Base-by-base conservation (phyloP, 2,888 invertebrate genomes). In the Gerris lacustris region DNA sequence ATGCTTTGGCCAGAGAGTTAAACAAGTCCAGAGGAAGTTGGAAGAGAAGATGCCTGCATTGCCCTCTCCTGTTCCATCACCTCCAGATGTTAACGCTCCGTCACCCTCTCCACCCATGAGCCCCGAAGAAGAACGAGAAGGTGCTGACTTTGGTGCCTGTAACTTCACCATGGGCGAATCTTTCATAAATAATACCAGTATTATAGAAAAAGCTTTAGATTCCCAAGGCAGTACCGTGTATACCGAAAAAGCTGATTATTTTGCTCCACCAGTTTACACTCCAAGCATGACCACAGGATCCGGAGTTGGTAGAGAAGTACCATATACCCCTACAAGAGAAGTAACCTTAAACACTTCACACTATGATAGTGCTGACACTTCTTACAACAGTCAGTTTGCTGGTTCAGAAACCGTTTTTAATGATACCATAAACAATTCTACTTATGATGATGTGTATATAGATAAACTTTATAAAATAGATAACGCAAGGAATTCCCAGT, bases 1-100 rank as follows among this genome's bases (percentile, higher is more conserved):
- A 81, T 94, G 92, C 80, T 97, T 96, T 82, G 94, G 94, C 0
- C 87, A 88, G 15, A 85, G 95, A 72, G 93, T 97, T 0, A 90
- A 92, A 77, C 87, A 87, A 69, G 84, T 96, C 68, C 92, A 94
- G 79, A 88, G 90, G 70, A 93, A 92, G 79, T 81, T 96, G 31
- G 92, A 92, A 76, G 94, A 95, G 77, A 82, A 92, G 72, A 85
- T 87, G 75, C 86, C 88, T 18, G 87, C 86, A 6, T 80, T 96
- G 71, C 84, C 86, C 0, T 86, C 85, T 79, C 90, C 90, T 0
- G 82, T 89, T 17, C 89, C 90, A 0, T 86, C 87, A 0, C 90
- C 90, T 0, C 64, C 64, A 4, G 86, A 86, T n/a, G 83, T 87
- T 5, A 81, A 82, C 73, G 86, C 88, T 71, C 89, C 89, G 0